phyloP scores from a whole-genome alignment of 1,140 invertebrate genomes.

The Galleria mellonella region DNA sequence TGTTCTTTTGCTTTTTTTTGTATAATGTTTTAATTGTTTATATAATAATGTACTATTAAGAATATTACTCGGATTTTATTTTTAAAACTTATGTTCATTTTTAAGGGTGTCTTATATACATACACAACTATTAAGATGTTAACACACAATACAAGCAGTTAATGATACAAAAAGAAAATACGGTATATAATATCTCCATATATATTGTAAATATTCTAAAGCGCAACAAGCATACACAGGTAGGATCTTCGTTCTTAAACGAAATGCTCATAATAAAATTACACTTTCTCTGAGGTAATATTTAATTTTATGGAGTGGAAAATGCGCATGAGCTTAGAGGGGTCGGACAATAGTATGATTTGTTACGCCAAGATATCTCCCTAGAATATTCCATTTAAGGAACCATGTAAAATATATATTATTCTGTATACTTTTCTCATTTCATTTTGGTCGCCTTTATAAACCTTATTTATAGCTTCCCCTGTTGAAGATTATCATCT shows the following conservation, averaged over 20 bases:
- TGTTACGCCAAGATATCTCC: slow-evolving; percentile 51
- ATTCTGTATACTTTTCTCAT: slow-evolving; percentile 21
- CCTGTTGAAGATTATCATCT: slow-evolving; percentile 30
- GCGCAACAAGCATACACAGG: too few species aligned
- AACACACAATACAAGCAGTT: too few species aligned
- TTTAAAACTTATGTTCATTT: too few species aligned
- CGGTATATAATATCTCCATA: too few species aligned
- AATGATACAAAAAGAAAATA: too few species aligned
- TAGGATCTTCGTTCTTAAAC: slow-evolving; percentile 2
- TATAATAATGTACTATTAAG: too few species aligned
- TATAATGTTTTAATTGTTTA: too few species aligned
- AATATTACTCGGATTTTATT: too few species aligned
- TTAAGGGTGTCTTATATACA: too few species aligned
- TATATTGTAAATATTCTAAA: too few species aligned
- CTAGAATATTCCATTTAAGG: slow-evolving; percentile 40
- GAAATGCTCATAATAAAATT: slow-evolving; percentile 39
- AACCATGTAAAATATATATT: slow-evolving; percentile 35
- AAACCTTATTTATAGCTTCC: slow-evolving; percentile 38
- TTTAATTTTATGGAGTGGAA: slow-evolving; percentile 69
- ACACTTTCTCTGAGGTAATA: slow-evolving; percentile 45
- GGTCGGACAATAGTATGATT: slow-evolving; percentile 60
- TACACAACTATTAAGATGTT: too few species aligned
- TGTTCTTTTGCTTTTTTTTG: too few species aligned
- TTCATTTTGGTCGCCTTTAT: slow-evolving; percentile 33
- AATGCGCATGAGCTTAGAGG: slow-evolving; percentile 25